Base-by-base conservation (phyloP, 1,140 invertebrate genomes). In the Lepeophtheirus salmonis region DNA sequence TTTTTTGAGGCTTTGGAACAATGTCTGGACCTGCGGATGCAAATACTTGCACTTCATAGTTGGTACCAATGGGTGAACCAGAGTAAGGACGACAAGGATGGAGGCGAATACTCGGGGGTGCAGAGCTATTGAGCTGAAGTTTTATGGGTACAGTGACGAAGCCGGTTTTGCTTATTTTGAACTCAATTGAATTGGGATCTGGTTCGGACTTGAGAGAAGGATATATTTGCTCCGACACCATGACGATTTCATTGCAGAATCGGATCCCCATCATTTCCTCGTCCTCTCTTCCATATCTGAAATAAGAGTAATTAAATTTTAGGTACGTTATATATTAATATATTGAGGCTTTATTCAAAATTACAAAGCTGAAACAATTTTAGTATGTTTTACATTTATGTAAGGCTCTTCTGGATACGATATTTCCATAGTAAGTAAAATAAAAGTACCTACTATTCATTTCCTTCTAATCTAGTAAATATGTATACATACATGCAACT, bases 221-320 rank as follows among this genome's bases (percentile, higher is more conserved):
- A 70, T 83, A 91, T 20, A 98, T 76, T 72, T 89, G 82, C 66
- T 85, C 80, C 0, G 87, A 89, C 1, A 81, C 81, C 52, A 97
- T 75, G 66, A 84, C 92, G 2, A 97, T 76, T 70, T 98, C 92
- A 73, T 98, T 97, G 66, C 94, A 85, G 74, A 98, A 98, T 64
- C 91, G 92, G 25, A 99, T 74, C 0, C 95, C 95, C 79, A 98
- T 86, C 51, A 66, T 6, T 65, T n/a, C 60, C 64, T 53, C 57
- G 61, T 51, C 65, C 63, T 17, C 56, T n/a, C n/a, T n/a, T n/a
- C n/a, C n/a, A n/a, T n/a, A n/a, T n/a, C n/a, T n/a, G n/a, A n/a
- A n/a, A n/a, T n/a, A n/a, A n/a, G n/a, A n/a, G n/a, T n/a, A n/a
- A n/a, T n/a, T n/a, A n/a, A n/a, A n/a, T n/a, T n/a, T n/a, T n/a